Base-by-base conservation (phyloP, 2,113 vertebrate genomes). In the Colinus virginianus region DNA sequence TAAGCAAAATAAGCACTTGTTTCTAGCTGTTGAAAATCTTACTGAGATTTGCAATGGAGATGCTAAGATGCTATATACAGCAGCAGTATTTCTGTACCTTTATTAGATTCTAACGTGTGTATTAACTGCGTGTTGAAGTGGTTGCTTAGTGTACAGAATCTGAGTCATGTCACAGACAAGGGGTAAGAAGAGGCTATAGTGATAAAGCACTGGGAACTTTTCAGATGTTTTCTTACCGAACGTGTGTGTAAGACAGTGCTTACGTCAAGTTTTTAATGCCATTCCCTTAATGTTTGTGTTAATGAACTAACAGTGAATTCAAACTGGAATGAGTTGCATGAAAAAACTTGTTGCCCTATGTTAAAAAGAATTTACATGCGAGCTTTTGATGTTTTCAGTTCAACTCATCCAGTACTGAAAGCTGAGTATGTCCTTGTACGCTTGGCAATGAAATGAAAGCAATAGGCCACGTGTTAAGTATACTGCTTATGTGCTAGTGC, bases 1-100 rank as follows among this genome's bases (percentile, higher is more conserved):
- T 82, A 75, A 79, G 66, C 59, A 93, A 83, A 84, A 84, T 26
- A 86, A 92, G 51, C 64, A 55, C 48, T 90, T 92, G 67, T 58
- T 80, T 88, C 26, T 55, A 8, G 69, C 28, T 58, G 0, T 25
- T 81, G 49, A 49, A 90, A 71, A 58, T 67, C 45, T 56, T 59
- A 74, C 56, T 34, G 67, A 45, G 49, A 32, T 87, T 76, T 28
- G 23, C 46, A 61, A 40, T 67, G 22, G 53, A 85, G 36, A 32
- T 13, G 53, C 45, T 89, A 51, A 85, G 36, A 32, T 13, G 53
- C 45, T 89, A 51, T 23, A 30, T 66, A 40, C 19, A 83, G 53
- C 59, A 78, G 83, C 80, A 48, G 2, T 23, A 36, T 55, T 81
- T 91, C 34, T 68, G 2, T 43, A 36, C 12, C 5, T 76, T 90